Percentiles rank a stretch among this genome's conserved stretches.
These are phyloP conservation scores for Antheraea pernyi DNA, from an alignment of 1,140 invertebrate genomes.

Conservation along the genomic window DNA sequence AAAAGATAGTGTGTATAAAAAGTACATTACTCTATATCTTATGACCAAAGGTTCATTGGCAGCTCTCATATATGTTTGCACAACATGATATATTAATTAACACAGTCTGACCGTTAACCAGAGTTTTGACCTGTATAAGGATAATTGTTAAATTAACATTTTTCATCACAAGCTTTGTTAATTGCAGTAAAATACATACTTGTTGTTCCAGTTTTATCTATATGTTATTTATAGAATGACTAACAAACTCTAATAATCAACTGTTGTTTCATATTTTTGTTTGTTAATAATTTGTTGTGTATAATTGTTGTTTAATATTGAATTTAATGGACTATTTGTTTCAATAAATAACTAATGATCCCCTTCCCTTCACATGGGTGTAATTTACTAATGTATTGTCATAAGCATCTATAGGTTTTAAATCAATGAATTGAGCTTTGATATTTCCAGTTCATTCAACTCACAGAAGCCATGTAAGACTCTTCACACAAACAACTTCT, in stretches of 20 bases:
- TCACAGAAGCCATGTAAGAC: no score
- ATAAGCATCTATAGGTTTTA: no score
- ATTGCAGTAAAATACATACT: neutral
- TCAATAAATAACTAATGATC: no score
- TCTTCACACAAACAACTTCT: no score
- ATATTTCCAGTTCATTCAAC: no score
- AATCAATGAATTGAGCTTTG: no score
- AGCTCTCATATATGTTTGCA: neutral
- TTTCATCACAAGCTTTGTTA: neutral
- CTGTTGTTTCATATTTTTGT: no score
- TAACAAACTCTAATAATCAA: neutral
- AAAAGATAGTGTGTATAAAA: neutral
- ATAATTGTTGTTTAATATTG: no score
- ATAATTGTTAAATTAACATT: constrained; percentile 1
- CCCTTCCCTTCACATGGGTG: no score
- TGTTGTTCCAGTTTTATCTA: neutral
- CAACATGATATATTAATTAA: neutral
- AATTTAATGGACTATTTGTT: no score
- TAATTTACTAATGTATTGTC: no score
- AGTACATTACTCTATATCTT: neutral
- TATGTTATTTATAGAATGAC: neutral
- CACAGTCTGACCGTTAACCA: neutral
- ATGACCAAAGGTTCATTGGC: neutral
- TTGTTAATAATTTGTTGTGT: no score
- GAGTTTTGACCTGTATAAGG: neutral